These are phyloP conservation scores for Caranx melampygus DNA, from an alignment of 2,113 vertebrate genomes.

Conservation along the genomic window DNA sequence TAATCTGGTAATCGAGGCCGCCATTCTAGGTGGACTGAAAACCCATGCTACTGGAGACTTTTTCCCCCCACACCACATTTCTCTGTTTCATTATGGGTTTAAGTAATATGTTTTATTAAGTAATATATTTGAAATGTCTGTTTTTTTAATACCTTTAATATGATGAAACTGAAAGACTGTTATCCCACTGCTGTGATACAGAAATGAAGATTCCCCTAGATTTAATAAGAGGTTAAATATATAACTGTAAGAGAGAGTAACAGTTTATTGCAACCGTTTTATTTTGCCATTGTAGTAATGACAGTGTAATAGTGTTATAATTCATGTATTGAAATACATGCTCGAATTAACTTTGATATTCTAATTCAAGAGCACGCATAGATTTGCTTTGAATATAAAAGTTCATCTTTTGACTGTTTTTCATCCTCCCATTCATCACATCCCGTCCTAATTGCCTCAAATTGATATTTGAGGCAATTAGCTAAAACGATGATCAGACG, in stretches of 20 bases:
- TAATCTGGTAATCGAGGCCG: slow-evolving; percentile 65
- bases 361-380: slow-evolving; percentile 71
- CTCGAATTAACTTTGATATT: slow-evolving; percentile 72
- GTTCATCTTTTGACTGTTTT: slow-evolving; percentile 72
- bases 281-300: slow-evolving; percentile 43
- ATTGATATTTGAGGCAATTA: slow-evolving; percentile 84
- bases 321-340: slow-evolving; percentile 77
- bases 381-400: slow-evolving; percentile 71
- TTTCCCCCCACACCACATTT: slow-evolving; percentile 32
- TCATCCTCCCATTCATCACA: slow-evolving; percentile 48
- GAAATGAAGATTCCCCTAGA: slow-evolving; percentile 18
- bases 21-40: slow-evolving; percentile 42
- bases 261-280: slow-evolving; percentile 6
- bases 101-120: neutral
- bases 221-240: slow-evolving; percentile 36
- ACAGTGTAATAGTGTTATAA: slow-evolving; percentile 65
- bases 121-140: slow-evolving; percentile 18
- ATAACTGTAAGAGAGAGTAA: slow-evolving; percentile 17
- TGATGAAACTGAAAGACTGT: slow-evolving; percentile 11
- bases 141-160: slow-evolving; percentile 23
- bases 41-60: slow-evolving; percentile 35
- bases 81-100: slow-evolving; percentile 26
- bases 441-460: slow-evolving; percentile 79
- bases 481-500: slow-evolving; percentile 78
- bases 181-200: slow-evolving; percentile 35